A percentile compares a stretch with the other conserved stretches of the same genome.
phyloP scores from a whole-genome alignment of 2,113 vertebrate species.

The Microcebus jonahi region DNA sequence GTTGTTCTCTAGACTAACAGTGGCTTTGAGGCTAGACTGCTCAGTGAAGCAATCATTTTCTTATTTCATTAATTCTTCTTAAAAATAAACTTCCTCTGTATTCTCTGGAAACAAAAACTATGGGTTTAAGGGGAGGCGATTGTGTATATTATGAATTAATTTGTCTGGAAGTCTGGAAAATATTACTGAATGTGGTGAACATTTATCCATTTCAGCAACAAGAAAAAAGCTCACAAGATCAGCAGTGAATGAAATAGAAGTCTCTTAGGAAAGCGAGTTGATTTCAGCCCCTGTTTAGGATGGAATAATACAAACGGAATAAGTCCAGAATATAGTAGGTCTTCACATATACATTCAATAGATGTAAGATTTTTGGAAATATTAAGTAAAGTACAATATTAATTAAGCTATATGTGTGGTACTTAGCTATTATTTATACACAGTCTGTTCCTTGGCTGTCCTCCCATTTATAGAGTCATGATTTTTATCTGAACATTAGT shows the following conservation, averaged over 20 bases:
- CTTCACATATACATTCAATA: neutral
- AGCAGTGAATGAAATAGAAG: neutral
- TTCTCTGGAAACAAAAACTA: constrained; percentile 66
- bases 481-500: constrained; percentile 6
- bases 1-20: constrained; percentile 33
- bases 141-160: constrained; percentile 68
- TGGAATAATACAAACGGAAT: neutral
- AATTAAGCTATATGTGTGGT: neutral
- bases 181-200: constrained; percentile 39
- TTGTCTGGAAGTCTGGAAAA: constrained; percentile 65
- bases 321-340: neutral
- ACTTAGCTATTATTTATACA: neutral
- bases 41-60: constrained; percentile 56
- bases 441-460: constrained; percentile 22
- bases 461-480: neutral
- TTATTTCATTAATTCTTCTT: constrained; percentile 72
- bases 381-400: neutral
- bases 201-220: constrained; percentile 53
- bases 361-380: neutral
- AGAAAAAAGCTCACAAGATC: neutral
- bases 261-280: neutral
- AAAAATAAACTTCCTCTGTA: constrained; percentile 64
- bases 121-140: constrained; percentile 50
- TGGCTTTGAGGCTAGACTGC: constrained; percentile 46
- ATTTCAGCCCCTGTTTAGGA: neutral